Percentiles rank a stretch among this genome's conserved stretches.
Conservation (phyloP, 2,113 vertebrate species). For the Neomonachus schauinslandi region DNA sequence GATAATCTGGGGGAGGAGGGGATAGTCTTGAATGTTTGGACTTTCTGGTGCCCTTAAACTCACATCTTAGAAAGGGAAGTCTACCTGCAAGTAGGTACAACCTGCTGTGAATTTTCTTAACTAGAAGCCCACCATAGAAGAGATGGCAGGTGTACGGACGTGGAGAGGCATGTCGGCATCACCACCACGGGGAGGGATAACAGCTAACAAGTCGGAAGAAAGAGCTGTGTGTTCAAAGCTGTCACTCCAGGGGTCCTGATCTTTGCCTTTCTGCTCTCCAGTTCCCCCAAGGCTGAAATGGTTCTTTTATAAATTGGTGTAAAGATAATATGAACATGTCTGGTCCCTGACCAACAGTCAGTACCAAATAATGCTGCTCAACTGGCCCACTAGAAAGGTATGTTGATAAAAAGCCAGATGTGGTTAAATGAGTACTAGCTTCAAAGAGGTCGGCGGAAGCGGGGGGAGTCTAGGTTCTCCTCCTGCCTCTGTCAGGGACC, state of each 20-base stretch:
- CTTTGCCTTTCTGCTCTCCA: neutral
- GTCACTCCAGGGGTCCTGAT: neutral
- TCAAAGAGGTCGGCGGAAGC: neutral
- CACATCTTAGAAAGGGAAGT: neutral
- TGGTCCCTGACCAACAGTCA: neutral
- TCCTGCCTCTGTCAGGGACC: neutral
- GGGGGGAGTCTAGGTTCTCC: neutral
- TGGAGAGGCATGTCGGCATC: neutral
- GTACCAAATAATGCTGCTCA: neutral
- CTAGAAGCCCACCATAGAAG: neutral
- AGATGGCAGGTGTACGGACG: accelerated
- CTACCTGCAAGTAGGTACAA: neutral
- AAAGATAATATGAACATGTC: neutral
- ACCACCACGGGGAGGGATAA: neutral
- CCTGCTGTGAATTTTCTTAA: neutral
- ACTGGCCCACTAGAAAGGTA: neutral
- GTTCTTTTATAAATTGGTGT: neutral
- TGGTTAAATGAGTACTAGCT: neutral
- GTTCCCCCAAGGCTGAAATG: neutral
- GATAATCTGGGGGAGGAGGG: neutral
- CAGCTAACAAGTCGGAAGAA: neutral
- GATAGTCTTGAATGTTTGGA: neutral
- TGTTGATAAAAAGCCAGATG: neutral
- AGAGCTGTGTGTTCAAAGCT: neutral
- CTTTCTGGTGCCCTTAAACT: neutral